Evolutionary conservation across 2,888 invertebrate species (phyloP).

Genomic region (Tethea ocularis): DNA sequence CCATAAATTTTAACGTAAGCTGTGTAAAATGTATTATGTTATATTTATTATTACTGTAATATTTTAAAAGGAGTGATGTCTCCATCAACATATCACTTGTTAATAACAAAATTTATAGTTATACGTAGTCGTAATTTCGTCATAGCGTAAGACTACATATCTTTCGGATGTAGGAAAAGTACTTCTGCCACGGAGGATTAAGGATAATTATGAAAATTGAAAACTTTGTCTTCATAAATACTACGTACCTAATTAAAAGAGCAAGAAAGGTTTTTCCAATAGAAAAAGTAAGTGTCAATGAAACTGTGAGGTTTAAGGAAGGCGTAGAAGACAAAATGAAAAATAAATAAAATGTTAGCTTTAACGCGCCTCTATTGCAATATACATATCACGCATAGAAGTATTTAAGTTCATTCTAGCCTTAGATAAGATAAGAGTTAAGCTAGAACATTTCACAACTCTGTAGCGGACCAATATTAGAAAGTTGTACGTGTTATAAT

Average conservation of each 20-base stretch:
- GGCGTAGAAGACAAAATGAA: conserved; percentile 42
- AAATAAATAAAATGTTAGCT: conserved; percentile 60
- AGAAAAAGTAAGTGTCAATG: conserved; percentile 31
- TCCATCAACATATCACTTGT: conserved; percentile 83
- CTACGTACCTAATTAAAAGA: conserved; percentile 32
- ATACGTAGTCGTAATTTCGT: conserved; percentile 74
- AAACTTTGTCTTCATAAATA: conserved; percentile 49
- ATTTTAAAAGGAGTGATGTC: conserved; percentile 75
- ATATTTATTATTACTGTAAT: conserved; percentile 66
- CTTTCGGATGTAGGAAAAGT: conserved; percentile 57
- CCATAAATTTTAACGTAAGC: conserved; percentile 55
- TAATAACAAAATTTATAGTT: conserved; percentile 79
- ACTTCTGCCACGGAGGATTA: conserved; percentile 49
- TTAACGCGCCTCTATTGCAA: conserved; percentile 79
- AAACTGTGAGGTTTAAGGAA: conserved; percentile 40
- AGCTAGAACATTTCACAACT: conserved; percentile 81
- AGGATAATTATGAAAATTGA: conserved; percentile 35
- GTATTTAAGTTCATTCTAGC: conserved; percentile 76
- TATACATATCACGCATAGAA: conserved; percentile 82
- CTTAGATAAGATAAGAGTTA: conserved; percentile 68
- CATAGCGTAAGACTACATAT: conserved; percentile 76
- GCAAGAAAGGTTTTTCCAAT: conserved; percentile 37
- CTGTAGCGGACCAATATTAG: conserved; percentile 84
- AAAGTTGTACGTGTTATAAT: conserved; percentile 79
- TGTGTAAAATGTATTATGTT: conserved; percentile 62